Evolutionary conservation across 2,797 vertebrate genomes (phyloP).

Genomic region (Peromyscus eremicus): DNA sequence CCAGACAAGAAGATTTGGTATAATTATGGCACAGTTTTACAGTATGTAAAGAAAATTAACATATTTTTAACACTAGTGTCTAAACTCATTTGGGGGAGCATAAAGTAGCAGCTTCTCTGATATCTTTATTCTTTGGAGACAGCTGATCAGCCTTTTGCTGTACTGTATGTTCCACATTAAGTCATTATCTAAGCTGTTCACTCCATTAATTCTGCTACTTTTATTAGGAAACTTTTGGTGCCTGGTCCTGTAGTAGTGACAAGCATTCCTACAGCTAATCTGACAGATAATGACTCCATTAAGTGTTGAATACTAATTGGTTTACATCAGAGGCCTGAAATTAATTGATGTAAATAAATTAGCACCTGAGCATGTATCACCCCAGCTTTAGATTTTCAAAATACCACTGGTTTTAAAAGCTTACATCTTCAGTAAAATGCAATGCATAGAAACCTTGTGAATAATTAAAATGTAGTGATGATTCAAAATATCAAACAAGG

Average conservation of each 20-base stretch:
- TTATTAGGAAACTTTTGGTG: slow-evolving; percentile 94
- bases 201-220: slow-evolving; percentile 97
- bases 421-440: slow-evolving; percentile 86
- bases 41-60: slow-evolving; percentile 64
- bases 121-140: slow-evolving; percentile 93
- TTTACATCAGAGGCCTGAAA: slow-evolving; percentile 95
- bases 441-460: slow-evolving; percentile 85
- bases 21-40: slow-evolving; percentile 50
- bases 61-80: slow-evolving; percentile 72
- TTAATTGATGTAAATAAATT: slow-evolving; percentile 99
- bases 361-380: slow-evolving; percentile 94
- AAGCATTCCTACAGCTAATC: slow-evolving; percentile 95
- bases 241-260: slow-evolving; percentile 92
- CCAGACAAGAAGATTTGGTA: slow-evolving; percentile 21
- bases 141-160: slow-evolving; percentile 93
- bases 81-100: slow-evolving; percentile 79
- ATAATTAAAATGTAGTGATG: slow-evolving; percentile 88
- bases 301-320: slow-evolving; percentile 96
- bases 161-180: slow-evolving; percentile 97
- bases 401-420: slow-evolving; percentile 87
- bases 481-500: slow-evolving; percentile 85
- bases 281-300: slow-evolving; percentile 99
- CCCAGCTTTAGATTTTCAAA: slow-evolving; percentile 88
- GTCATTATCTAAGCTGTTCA: slow-evolving; percentile 97
- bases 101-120: slow-evolving; percentile 91